phyloP scores from a whole-genome alignment of 2,113 vertebrate species.

The Laticauda laticaudata region DNA sequence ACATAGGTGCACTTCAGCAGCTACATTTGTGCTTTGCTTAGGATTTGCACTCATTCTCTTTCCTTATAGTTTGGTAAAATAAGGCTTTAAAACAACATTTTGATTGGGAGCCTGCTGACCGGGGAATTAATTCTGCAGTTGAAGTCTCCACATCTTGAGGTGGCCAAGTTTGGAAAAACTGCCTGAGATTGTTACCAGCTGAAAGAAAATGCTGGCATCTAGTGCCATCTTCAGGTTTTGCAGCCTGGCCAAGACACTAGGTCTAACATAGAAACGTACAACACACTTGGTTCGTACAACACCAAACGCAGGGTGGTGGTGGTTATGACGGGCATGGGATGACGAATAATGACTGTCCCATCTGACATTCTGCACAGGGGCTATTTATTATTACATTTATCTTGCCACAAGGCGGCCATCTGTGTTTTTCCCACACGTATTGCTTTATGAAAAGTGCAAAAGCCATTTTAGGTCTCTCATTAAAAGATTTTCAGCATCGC shows the following conservation, averaged over 20 bases:
- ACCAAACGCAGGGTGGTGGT: too few species aligned
- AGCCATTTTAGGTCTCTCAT: neutral
- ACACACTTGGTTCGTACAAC: too few species aligned
- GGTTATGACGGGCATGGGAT: neutral
- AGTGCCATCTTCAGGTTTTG: neutral
- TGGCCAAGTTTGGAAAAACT: neutral
- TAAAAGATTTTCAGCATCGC: neutral
- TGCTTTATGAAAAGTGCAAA: neutral
- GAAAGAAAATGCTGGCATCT: neutral
- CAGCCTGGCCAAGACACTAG: too few species aligned
- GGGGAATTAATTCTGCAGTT: neutral
- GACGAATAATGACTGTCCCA: neutral
- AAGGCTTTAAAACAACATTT: too few species aligned
- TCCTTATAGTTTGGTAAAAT: too few species aligned
- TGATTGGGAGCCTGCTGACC: too few species aligned
- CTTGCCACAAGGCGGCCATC: too few species aligned
- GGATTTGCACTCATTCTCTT: too few species aligned
- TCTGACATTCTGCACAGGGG: neutral
- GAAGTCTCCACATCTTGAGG: neutral
- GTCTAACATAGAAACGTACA: too few species aligned
- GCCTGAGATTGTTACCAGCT: neutral
- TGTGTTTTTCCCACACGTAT: neutral
- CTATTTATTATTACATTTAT: neutral
- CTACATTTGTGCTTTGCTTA: too few species aligned
- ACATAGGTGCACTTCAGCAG: too few species aligned